Percentiles rank a stretch among this genome's conserved stretches.
Conservation (phyloP, 2,888 invertebrate species). For the Lasius platythorax region DNA sequence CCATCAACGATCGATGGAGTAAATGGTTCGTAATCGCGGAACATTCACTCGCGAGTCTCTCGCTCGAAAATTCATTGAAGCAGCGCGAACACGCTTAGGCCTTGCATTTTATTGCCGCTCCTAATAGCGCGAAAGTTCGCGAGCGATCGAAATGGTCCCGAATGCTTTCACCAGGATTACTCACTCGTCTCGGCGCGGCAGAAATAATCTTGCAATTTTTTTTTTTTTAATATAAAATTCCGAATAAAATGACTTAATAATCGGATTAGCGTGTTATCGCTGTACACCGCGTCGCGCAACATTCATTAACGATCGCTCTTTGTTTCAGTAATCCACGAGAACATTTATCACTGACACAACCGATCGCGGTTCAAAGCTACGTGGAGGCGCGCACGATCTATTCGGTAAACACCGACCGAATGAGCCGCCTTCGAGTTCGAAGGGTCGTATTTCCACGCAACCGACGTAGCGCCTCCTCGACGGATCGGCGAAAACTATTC, state of each 20-base stretch:
- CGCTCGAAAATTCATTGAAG: conserved; percentile 42
- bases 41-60: conserved; percentile 45
- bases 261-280: background rate
- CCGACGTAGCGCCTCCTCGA: conserved; percentile 24
- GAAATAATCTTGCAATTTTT: background rate
- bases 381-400: conserved; percentile 10
- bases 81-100: conserved; percentile 20
- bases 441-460: conserved; percentile 37
- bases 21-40: conserved; percentile 35
- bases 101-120: conserved; percentile 37
- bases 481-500: conserved; percentile 10
- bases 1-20: conserved; percentile 32
- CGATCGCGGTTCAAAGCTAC: background rate
- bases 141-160: conserved; percentile 10
- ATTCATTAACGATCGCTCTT: background rate
- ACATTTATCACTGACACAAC: background rate
- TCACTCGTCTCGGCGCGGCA: background rate
- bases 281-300: background rate
- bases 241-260: background rate
- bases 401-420: conserved; percentile 32
- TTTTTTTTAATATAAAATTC: background rate
- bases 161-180: conserved; percentile 38
- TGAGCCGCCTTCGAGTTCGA: conserved; percentile 37
- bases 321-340: background rate
- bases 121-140: conserved; percentile 46